Evolutionary conservation across 2,797 vertebrate genomes (phyloP), one percentile per base, ranked within the genome.

Genomic region (Protonibea diacanthus): DNA sequence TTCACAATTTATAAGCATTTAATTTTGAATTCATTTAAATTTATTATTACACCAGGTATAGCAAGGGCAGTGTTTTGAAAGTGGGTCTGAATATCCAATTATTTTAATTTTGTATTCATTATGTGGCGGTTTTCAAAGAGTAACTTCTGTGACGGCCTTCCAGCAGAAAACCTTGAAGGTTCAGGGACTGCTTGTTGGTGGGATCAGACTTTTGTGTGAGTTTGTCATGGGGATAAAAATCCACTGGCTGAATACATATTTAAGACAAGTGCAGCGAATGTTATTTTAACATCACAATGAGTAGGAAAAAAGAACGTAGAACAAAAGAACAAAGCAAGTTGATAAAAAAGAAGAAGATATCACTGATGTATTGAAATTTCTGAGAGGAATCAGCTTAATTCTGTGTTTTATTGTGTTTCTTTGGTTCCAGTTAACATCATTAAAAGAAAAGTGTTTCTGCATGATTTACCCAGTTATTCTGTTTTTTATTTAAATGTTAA

Each of bases 81-180:
- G 67, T 60, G 60, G 53, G 51, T 55, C 51, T 85, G 86, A 89
- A 86, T 76, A 81, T 83, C 67, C 47, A 77, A 85, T 87, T 77
- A 87, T 85, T 85, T 69, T 56, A 44, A 80, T 69, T 58, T 63
- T 61, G 60, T 13, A 70, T 83, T 90, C 83, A 87, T 86, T 80
- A 63, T 88, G 67, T 74, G 73, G 14, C n/a, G 56, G 69, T 83
- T 86, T 86, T 85, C 58, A 89, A 89, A 88, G 85, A 91, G 86
- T 74, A 88, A 85, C 85, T 84, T 78, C 29, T 51, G 23, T 25
- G 57, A 62, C 53, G 76, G 58, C 77, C 87, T 87, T 86, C 61
- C 48, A 76, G 21, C 60, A 73, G 66, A 76, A 85, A 86, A 83
- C 89, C 91, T 91, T 92, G 89, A 89, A 85, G 87, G 78, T 92